Percentiles rank a stretch among this genome's conserved stretches.
phyloP scores from a whole-genome alignment of 2,888 invertebrate genomes.

The Therioaphis trifolii region DNA sequence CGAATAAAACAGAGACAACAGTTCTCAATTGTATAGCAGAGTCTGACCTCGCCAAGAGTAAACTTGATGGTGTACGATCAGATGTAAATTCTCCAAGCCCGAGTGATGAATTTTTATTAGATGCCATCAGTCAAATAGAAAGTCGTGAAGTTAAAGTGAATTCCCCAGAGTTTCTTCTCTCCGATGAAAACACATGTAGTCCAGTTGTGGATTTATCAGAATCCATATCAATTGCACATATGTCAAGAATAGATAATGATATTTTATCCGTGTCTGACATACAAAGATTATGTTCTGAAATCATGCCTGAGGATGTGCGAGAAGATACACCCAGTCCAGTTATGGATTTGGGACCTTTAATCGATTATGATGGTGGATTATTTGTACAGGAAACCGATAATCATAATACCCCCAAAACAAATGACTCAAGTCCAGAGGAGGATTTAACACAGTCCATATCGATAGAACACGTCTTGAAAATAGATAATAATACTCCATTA shows the following conservation, averaged over 20 bases:
- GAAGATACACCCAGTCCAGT: conserved; percentile 54
- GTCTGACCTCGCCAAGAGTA: not conserved
- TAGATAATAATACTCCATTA: conserved; percentile 34
- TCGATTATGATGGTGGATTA: not conserved
- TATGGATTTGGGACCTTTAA: conserved; percentile 16
- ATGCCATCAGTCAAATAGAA: conserved; percentile 35
- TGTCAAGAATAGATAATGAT: no score
- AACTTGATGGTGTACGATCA: not conserved
- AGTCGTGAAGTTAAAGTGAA: conserved; percentile 3
- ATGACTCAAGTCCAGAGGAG: no score
- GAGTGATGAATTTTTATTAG: conserved; percentile 46
- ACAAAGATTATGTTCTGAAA: not conserved
- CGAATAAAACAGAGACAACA: not conserved
- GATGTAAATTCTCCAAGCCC: conserved; percentile 14
- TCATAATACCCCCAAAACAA: not conserved
- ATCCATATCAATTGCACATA: not conserved
- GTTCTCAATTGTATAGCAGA: not conserved
- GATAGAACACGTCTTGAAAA: no score
- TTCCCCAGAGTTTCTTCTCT: not conserved
- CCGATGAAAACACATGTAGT: conserved; percentile 7
- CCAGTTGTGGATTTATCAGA: conserved; percentile 7
- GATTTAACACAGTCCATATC: no score
- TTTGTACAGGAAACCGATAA: not conserved
- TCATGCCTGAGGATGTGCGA: not conserved
- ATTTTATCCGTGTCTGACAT: no score